phyloP scores from a whole-genome alignment of 2,797 vertebrate species.

The Enteromius argenteus region DNA sequence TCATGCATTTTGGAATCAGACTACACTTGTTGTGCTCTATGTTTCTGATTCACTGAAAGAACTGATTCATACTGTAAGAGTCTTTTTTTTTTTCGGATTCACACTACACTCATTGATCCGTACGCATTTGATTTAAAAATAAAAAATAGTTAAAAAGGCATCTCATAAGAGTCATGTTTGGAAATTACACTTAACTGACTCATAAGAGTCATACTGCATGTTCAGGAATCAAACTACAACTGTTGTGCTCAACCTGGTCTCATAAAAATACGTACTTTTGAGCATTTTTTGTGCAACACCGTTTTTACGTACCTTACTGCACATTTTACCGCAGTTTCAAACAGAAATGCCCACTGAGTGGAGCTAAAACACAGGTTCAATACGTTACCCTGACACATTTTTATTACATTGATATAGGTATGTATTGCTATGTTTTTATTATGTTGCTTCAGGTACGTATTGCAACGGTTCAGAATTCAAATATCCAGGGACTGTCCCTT shows the following conservation, averaged over 20 bases:
- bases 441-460: too few species aligned
- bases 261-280: too few species aligned
- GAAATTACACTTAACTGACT: not conserved
- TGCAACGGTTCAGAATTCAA: too few species aligned
- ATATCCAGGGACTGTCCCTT: too few species aligned
- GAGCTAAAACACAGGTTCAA: too few species aligned
- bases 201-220: not conserved
- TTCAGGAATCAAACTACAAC: not conserved
- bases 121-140: not conserved
- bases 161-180: not conserved
- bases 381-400: too few species aligned
- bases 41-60: not conserved
- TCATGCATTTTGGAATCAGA: not conserved
- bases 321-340: too few species aligned
- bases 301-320: too few species aligned
- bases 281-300: too few species aligned
- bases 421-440: too few species aligned
- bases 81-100: not conserved
- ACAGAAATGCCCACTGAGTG: too few species aligned
- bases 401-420: too few species aligned
- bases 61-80: not conserved
- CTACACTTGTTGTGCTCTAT: not conserved
- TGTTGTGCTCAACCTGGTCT: not conserved
- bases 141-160: not conserved
- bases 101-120: not conserved